phyloP scores from a whole-genome alignment of 2,888 invertebrate species.

The Thera obeliscata region DNA sequence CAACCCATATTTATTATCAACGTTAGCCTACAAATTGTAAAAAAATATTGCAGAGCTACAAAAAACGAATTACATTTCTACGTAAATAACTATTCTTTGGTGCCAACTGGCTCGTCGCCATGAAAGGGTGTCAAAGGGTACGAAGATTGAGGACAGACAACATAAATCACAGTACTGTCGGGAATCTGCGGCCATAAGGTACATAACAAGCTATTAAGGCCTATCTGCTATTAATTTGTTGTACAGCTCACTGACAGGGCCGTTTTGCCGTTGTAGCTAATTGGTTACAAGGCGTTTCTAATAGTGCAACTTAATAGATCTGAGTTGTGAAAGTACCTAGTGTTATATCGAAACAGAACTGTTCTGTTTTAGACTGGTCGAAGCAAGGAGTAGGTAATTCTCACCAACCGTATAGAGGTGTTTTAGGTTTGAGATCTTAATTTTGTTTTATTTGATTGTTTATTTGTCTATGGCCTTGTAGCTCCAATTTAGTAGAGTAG shows the following conservation, averaged over 20 bases:
- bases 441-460: too few relatives aligned
- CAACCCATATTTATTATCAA: too few relatives aligned
- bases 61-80: conserved; percentile 4
- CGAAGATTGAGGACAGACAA: conserved; percentile 44
- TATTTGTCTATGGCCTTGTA: too few relatives aligned
- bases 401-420: too few relatives aligned
- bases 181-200: conserved; percentile 43
- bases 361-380: too few relatives aligned
- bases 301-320: neutral
- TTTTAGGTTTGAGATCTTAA: too few relatives aligned
- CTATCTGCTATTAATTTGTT: conserved; percentile 50
- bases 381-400: too few relatives aligned
- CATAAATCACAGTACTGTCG: conserved; percentile 57
- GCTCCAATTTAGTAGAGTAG: too few relatives aligned
- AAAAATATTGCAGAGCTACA: neutral
- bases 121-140: conserved; percentile 47
- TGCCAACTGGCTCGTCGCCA: neutral
- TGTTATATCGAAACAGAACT: too few relatives aligned
- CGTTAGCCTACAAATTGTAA: too few relatives aligned
- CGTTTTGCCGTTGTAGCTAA: conserved; percentile 5
- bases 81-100: conserved; percentile 5
- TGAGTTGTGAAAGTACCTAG: too few relatives aligned
- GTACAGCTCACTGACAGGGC: conserved; percentile 18
- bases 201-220: conserved; percentile 55
- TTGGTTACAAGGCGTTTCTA: conserved; percentile 1